Conservation (phyloP, 37 sponge, comb jelly and placozoan species). For the Cladorhizidae sp. region DNA sequence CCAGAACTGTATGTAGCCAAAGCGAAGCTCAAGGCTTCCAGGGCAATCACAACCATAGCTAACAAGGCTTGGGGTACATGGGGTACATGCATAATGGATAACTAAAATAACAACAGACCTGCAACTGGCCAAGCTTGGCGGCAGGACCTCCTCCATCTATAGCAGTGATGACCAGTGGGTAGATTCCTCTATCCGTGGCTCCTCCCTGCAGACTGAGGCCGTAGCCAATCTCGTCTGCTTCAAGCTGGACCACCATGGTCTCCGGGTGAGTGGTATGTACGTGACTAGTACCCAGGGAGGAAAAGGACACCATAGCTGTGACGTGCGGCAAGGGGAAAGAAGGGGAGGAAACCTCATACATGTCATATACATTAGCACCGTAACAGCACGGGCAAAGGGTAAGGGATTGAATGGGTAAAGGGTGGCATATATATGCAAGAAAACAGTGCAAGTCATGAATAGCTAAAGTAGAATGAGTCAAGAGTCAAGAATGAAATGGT, state of each 20-base stretch:
- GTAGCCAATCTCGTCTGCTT: constrained; percentile 72
- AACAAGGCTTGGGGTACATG: too few relatives aligned
- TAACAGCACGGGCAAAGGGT: too few relatives aligned
- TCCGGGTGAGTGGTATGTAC: constrained; percentile 64
- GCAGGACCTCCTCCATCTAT: constrained; percentile 73
- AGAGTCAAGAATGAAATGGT: too few relatives aligned
- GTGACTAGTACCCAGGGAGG: constrained; percentile 15
- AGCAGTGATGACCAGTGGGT: constrained; percentile 54
- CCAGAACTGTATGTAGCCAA: background rate
- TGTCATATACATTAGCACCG: too few relatives aligned
- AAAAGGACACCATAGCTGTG: constrained; percentile 15
- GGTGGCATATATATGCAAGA: too few relatives aligned
- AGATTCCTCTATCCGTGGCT: constrained; percentile 34
- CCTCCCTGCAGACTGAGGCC: constrained; percentile 74
- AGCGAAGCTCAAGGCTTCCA: background rate
- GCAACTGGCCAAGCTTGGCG: constrained; percentile 18
- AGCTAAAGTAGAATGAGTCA: too few relatives aligned
- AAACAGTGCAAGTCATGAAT: too few relatives aligned
- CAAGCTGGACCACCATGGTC: constrained; percentile 57
- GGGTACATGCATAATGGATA: too few relatives aligned
- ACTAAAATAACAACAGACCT: too few relatives aligned
- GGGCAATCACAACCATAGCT: constrained; percentile 4
- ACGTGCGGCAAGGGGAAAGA: too few relatives aligned
- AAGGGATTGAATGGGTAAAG: too few relatives aligned
- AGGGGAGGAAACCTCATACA: too few relatives aligned